Percentiles rank a stretch among this genome's conserved stretches.
Evolutionary conservation across 2,797 vertebrate species (phyloP).

Genomic region (Heteromormyrus szaboi): DNA sequence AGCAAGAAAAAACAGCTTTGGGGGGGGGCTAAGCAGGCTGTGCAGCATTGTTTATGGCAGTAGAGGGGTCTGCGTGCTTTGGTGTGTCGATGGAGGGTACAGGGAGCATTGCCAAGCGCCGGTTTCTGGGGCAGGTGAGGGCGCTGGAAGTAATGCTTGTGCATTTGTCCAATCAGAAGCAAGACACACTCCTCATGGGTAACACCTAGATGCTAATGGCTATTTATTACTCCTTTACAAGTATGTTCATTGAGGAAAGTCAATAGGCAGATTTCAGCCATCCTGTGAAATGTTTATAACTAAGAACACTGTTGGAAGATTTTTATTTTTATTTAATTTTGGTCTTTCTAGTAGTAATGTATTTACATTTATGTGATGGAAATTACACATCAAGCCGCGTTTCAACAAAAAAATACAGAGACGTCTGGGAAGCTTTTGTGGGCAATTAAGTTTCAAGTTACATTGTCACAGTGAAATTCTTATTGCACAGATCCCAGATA

Average conservation of each 20-base stretch:
- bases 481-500: neutral
- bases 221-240: neutral
- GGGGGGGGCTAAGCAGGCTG: neutral
- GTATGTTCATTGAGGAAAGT: neutral
- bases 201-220: neutral
- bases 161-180: neutral
- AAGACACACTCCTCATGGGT: neutral
- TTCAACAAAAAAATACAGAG: neutral
- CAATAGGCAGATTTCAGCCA: neutral
- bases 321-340: neutral
- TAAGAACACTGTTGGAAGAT: neutral
- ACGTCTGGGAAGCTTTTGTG: neutral
- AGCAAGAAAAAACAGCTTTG: neutral
- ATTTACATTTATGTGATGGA: neutral
- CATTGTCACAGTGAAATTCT: neutral
- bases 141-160: neutral
- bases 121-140: neutral
- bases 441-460: neutral
- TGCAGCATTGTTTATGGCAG: neutral
- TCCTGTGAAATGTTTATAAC: neutral
- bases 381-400: neutral
- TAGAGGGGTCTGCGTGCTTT: neutral
- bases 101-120: neutral
- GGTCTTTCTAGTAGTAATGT: neutral
- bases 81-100: too few relatives aligned